phyloP scores from a whole-genome alignment of 2,797 vertebrate species.

The Loris lydekkerianus region DNA sequence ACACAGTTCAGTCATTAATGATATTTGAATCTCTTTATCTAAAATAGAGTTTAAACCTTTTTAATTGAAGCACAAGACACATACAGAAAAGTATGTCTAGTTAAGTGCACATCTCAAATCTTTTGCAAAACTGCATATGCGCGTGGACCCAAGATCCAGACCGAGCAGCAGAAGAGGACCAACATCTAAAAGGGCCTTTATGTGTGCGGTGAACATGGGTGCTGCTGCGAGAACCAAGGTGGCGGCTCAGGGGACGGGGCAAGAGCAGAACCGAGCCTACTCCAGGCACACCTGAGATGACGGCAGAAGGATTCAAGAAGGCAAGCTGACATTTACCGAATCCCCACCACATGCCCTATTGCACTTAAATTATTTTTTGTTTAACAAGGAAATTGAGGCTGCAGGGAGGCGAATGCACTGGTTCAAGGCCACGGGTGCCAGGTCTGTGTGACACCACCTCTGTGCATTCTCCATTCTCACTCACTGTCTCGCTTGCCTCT shows the following conservation, averaged over 20 bases:
- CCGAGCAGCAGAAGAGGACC: background rate
- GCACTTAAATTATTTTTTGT: too few relatives aligned
- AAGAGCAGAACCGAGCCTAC: accelerated
- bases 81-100: background rate
- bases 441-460: background rate
- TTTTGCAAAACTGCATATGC: background rate
- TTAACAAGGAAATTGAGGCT: background rate
- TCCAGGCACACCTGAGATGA: background rate
- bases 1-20: background rate
- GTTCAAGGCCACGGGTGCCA: conserved; percentile 34
- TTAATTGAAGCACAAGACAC: background rate
- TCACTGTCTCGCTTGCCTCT: background rate
- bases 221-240: accelerated
- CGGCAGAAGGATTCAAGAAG: background rate
- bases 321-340: background rate
- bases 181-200: background rate
- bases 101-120: background rate
- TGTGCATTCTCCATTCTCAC: background rate
- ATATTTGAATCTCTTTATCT: background rate
- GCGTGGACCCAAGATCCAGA: background rate
- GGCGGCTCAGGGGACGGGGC: accelerated
- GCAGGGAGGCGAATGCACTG: background rate
- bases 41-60: background rate
- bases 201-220: background rate
- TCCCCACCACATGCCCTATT: background rate